Evolutionary conservation across 2,888 invertebrate genomes (phyloP).

Genomic region (Patella pellucida): DNA sequence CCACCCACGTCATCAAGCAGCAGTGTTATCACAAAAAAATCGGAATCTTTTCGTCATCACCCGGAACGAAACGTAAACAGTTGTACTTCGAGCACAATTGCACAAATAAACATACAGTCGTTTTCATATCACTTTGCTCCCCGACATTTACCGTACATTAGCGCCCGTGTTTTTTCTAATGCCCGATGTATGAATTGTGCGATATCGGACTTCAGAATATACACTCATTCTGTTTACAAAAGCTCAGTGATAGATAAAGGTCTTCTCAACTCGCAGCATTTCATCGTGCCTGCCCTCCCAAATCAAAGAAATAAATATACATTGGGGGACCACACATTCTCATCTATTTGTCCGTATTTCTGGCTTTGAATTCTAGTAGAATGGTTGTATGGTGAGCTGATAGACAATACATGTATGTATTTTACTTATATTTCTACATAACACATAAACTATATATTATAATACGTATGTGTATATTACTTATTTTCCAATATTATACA

Average conservation of each 20-base stretch:
- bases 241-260: slow-evolving; percentile 13
- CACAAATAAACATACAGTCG: slow-evolving; percentile 26
- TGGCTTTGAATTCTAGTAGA: background rate
- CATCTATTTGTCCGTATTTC: background rate
- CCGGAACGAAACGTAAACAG: slow-evolving; percentile 24
- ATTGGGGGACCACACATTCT: slow-evolving; percentile 10
- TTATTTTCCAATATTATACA: too few species aligned
- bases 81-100: slow-evolving; percentile 25
- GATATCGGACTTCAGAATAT: slow-evolving; percentile 11
- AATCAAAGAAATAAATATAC: slow-evolving; percentile 20
- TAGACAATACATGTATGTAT: too few species aligned
- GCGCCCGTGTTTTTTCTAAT: slow-evolving; percentile 1
- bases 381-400: too few species aligned
- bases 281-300: slow-evolving; percentile 10
- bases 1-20: slow-evolving; percentile 9
- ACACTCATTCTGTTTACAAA: slow-evolving; percentile 11
- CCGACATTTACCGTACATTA: slow-evolving; percentile 21
- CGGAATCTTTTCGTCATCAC: slow-evolving; percentile 25
- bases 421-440: too few species aligned
- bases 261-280: slow-evolving; percentile 9
- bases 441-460: too few species aligned
- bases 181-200: slow-evolving; percentile 10
- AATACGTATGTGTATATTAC: too few species aligned
- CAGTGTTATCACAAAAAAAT: slow-evolving; percentile 17
- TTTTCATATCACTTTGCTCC: slow-evolving; percentile 17